A percentile compares a stretch with the other conserved stretches of the same genome.
Conservation (phyloP, 2,888 invertebrate genomes). For the Nudaria mundana region DNA sequence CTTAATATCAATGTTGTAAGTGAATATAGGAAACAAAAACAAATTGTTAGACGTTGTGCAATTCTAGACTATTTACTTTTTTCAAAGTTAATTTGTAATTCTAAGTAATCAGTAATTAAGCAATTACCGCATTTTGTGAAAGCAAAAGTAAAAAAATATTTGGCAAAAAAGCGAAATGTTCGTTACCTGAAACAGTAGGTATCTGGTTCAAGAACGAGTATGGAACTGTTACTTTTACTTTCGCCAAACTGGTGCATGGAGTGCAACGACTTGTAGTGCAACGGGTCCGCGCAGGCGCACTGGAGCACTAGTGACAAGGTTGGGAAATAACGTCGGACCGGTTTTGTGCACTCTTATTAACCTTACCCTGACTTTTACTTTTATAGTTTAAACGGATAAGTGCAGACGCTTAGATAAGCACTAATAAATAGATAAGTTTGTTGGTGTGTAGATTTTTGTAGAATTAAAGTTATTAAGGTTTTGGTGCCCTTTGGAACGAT, state of each 20-base stretch:
- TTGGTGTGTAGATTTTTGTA: too few relatives aligned
- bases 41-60: too few relatives aligned
- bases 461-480: too few relatives aligned
- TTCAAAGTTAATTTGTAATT: not conserved
- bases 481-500: too few relatives aligned
- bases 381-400: not conserved
- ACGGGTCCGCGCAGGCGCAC: constrained; percentile 56
- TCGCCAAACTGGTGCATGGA: constrained; percentile 66
- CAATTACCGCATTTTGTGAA: not conserved
- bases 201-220: constrained; percentile 41
- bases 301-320: constrained; percentile 75
- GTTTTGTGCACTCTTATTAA: constrained; percentile 49
- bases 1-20: too few relatives aligned
- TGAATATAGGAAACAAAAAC: too few relatives aligned
- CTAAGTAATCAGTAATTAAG: not conserved
- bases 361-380: constrained; percentile 29
- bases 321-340: constrained; percentile 61
- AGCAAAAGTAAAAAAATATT: constrained; percentile 4
- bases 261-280: constrained; percentile 53
- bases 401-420: too few relatives aligned
- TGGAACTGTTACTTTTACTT: constrained; percentile 61
- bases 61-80: too few relatives aligned
- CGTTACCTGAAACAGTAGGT: constrained; percentile 22
- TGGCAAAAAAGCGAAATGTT: constrained; percentile 4
- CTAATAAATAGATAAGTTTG: too few relatives aligned